Base-by-base conservation (phyloP, 2,113 vertebrate genomes). In the Microtus ochrogaster region DNA sequence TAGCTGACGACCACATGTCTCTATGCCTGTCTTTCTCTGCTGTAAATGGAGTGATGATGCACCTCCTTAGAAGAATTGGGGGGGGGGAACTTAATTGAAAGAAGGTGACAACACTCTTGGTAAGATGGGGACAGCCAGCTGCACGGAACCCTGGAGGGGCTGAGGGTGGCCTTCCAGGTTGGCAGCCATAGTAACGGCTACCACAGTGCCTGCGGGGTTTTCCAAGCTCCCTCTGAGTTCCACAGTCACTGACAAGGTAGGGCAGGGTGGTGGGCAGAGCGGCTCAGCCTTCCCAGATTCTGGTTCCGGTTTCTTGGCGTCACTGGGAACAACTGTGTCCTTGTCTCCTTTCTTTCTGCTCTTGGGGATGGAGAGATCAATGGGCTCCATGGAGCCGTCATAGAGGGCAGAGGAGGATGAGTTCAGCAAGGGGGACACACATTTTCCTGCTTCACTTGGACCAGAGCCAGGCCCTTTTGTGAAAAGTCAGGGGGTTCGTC, bases 401-500 rank as follows among this genome's bases (percentile, higher is more conserved):
- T 98, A 99, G 58, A 94, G 96, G 39, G 98, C 98, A 12, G 98
- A 87, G 17, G 97, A 92, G 13, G 98, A 97, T 41, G 98, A 92
- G 81, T 98, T 93, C 0, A 98, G 97, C 7, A 98, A 93, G 39
- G 92, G 39, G 33, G 94, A n/a, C 2, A 28, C 2, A 28, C 19
- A 10, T 89, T 98, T 96, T 99, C 99, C 98, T 98, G 98, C 94
- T 99, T 99, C 82, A 99, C 98, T 7, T 98, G 98, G 33, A 99
- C 98, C 98, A 98, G 97, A 41, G 93, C 84, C 97, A 96, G 26
- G 96, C 92, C 98, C 86, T 99, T 99, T 85, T 99, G 99, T 1
- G 99, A 99, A 91, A 99, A 99, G 98, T 99, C 99, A 85, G 99
- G 98, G 0, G 99, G 99, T 97, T 99, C 99, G 0, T 99, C 99